Conservation (phyloP, 2,888 invertebrate genomes). For the Aphrophora alni region DNA sequence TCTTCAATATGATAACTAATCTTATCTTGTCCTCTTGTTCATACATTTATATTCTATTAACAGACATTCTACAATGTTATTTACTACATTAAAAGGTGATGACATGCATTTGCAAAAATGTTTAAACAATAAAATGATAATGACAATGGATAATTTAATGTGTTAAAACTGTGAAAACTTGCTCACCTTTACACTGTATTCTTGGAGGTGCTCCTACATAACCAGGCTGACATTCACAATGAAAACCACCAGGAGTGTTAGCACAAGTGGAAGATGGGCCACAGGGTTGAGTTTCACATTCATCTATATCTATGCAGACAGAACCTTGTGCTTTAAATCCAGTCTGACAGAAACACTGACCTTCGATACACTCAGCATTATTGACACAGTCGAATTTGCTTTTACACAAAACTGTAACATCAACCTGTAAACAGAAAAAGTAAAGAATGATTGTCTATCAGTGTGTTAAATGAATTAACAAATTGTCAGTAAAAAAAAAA, state of each 20-base stretch:
- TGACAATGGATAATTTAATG: too few relatives aligned
- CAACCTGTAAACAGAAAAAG: constrained; percentile 65
- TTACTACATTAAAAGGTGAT: too few relatives aligned
- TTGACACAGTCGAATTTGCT: constrained; percentile 91
- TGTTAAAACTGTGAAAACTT: too few relatives aligned
- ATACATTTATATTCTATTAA: too few relatives aligned
- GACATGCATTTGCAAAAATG: too few relatives aligned
- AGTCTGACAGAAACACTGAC: constrained; percentile 87
- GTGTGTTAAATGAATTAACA: constrained; percentile 7
- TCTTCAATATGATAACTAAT: too few relatives aligned
- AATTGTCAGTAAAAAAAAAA: too few relatives aligned
- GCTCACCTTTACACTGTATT: constrained; percentile 73
- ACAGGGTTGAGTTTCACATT: constrained; percentile 74
- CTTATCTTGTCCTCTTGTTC: too few relatives aligned
- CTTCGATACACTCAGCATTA: constrained; percentile 88
- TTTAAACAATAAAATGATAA: too few relatives aligned
- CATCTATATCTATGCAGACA: constrained; percentile 81
- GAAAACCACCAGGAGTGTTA: constrained; percentile 80
- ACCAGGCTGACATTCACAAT: constrained; percentile 82
- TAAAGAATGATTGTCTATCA: too few relatives aligned
- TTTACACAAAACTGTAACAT: constrained; percentile 84
- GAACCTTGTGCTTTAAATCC: constrained; percentile 84
- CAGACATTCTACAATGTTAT: too few relatives aligned
- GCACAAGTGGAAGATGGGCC: constrained; percentile 78
- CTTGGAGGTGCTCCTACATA: constrained; percentile 84